Evolutionary conservation across 1,140 invertebrate species (phyloP).

Genomic region (Platyura marginata): DNA sequence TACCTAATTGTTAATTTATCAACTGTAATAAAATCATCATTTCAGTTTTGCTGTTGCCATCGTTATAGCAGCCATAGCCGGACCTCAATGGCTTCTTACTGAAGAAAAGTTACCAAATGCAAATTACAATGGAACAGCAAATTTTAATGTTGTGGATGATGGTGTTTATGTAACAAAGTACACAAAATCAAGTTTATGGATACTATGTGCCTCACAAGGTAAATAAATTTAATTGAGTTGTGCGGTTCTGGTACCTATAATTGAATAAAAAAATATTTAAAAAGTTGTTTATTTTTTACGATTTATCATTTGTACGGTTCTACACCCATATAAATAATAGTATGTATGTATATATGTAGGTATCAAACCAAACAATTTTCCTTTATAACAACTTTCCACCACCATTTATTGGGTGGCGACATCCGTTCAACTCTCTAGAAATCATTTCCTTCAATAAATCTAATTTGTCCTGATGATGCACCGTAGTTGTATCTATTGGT

Average conservation of each 20-base stretch:
- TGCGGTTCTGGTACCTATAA: too few relatives aligned
- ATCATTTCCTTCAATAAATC: not conserved
- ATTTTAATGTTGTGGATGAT: slow-evolving; percentile 20
- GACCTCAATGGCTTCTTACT: slow-evolving; percentile 23
- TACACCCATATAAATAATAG: too few relatives aligned
- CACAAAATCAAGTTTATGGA: slow-evolving; percentile 23
- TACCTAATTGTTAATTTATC: too few relatives aligned
- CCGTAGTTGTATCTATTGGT: too few relatives aligned
- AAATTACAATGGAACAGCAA: slow-evolving; percentile 21
- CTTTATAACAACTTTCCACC: too few relatives aligned
- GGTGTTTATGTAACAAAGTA: slow-evolving; percentile 20
- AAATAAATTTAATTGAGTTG: too few relatives aligned
- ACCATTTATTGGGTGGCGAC: not conserved
- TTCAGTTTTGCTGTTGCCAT: slow-evolving; percentile 14
- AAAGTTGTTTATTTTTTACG: too few relatives aligned
- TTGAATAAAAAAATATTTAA: too few relatives aligned
- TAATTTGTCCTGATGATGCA: not conserved
- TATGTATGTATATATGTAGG: too few relatives aligned
- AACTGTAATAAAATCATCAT: too few relatives aligned
- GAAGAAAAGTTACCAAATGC: slow-evolving; percentile 21
- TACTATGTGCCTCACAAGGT: slow-evolving; percentile 21
- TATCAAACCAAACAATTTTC: too few relatives aligned
- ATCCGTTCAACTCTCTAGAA: not conserved
- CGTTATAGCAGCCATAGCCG: slow-evolving; percentile 20
- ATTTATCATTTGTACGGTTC: too few relatives aligned